phyloP scores from a whole-genome alignment of 2,113 vertebrate genomes.

The Oostethus manadensis region DNA sequence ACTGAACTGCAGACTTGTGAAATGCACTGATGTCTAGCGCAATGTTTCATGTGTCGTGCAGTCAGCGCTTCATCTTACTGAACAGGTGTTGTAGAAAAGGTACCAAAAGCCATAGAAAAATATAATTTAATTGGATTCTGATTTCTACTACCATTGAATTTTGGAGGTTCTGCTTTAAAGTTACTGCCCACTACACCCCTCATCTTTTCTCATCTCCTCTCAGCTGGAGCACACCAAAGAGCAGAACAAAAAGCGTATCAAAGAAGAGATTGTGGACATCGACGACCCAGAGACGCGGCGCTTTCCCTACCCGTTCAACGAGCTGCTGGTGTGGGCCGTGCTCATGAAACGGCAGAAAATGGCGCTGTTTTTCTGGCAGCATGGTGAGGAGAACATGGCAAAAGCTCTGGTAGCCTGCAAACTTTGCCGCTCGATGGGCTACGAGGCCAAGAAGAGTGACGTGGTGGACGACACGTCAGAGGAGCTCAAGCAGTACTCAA shows the following conservation, averaged over 20 bases:
- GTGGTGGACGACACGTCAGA: constrained; percentile 95
- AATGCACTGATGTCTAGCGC: no score
- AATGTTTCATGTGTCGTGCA: no score
- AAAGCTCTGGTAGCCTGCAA: constrained; percentile 97
- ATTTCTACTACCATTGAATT: not conserved
- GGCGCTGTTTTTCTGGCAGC: constrained; percentile 98
- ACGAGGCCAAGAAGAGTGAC: constrained; percentile 96
- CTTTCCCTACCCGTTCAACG: constrained; percentile 96
- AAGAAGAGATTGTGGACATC: constrained; percentile 96
- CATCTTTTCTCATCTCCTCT: not conserved
- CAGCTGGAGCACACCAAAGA: constrained; percentile 72
- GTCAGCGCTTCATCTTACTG: not conserved
- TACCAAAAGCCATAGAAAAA: not conserved
- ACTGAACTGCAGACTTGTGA: not conserved
- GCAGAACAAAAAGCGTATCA: constrained; percentile 91
- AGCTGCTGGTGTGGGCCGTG: constrained; percentile 95
- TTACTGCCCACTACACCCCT: not conserved
- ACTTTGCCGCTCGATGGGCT: constrained; percentile 91
- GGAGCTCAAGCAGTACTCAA: constrained; percentile 93
- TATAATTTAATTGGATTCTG: not conserved
- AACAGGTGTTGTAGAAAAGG: not conserved
- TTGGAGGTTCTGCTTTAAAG: not conserved
- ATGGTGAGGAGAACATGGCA: constrained; percentile 97
- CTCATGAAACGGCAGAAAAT: constrained; percentile 98
- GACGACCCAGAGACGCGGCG: constrained; percentile 93